Evolutionary conservation across 2,888 invertebrate genomes (phyloP).

Genomic region (Craniophora ligustri): DNA sequence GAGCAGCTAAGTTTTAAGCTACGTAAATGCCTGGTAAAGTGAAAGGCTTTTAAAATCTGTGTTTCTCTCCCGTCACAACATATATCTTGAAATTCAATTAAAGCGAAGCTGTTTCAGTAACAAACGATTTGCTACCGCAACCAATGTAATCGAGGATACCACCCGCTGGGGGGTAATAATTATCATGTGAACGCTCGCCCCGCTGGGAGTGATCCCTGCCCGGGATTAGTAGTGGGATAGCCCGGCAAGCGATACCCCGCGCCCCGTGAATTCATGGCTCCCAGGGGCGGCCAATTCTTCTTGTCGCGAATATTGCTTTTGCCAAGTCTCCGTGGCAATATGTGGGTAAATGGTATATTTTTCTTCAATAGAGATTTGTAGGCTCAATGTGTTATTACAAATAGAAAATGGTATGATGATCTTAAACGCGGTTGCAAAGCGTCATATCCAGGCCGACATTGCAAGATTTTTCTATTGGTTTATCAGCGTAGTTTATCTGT

Average conservation of each 20-base stretch:
- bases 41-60: no score
- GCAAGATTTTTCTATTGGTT: no score
- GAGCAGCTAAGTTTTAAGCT: no score
- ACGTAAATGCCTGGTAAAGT: no score
- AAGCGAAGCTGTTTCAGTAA: conserved; percentile 40
- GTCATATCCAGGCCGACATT: no score
- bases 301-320: conserved; percentile 50
- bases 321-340: conserved; percentile 39
- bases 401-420: no score
- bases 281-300: conserved; percentile 50
- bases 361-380: conserved; percentile 23
- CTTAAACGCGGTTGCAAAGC: no score
- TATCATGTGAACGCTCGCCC: conserved; percentile 65
- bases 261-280: conserved; percentile 58
- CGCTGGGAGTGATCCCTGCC: conserved; percentile 56
- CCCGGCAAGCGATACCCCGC: conserved; percentile 56
- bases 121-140: conserved; percentile 55
- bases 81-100: conserved; percentile 44
- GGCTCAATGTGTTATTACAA: conserved; percentile 15
- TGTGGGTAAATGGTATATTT: conserved; percentile 33
- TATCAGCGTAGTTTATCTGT: no score
- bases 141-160: conserved; percentile 58
- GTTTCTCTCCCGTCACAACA: conserved; percentile 1
- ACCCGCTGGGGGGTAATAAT: conserved; percentile 63
- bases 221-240: conserved; percentile 66